These are phyloP conservation scores for Bos javanicus DNA, from an alignment of 2,113 vertebrate species.

Conservation along the genomic window DNA sequence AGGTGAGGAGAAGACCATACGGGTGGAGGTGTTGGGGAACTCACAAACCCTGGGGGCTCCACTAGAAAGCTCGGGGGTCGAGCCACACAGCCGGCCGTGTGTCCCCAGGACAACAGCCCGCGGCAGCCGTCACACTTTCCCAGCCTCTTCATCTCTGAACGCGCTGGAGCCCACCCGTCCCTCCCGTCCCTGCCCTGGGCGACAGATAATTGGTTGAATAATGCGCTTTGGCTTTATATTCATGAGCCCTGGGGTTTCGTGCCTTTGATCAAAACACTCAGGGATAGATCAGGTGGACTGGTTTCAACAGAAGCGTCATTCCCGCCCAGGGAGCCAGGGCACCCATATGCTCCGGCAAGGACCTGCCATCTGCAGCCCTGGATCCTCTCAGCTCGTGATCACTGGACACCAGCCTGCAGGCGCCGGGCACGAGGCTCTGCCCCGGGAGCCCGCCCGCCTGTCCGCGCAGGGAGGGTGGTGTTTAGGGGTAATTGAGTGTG, in stretches of 20 bases:
- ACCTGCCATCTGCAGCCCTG: background rate
- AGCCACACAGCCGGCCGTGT: rapidly evolving
- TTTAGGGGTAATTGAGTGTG: background rate
- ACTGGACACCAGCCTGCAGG: background rate
- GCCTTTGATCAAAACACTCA: background rate
- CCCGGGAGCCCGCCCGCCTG: background rate
- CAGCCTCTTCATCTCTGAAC: background rate
- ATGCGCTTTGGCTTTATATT: rapidly evolving
- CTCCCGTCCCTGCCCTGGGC: background rate
- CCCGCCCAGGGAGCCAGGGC: rapidly evolving
- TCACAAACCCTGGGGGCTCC: rapidly evolving
- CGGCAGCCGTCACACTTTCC: rapidly evolving
- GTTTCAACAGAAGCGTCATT: rapidly evolving
- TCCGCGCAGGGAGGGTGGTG: rapidly evolving
- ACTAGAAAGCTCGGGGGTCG: rapidly evolving
- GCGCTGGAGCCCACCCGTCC: rapidly evolving
- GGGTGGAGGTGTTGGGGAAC: rapidly evolving
- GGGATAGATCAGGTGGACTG: background rate
- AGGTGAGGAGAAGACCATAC: rapidly evolving
- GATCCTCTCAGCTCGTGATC: background rate
- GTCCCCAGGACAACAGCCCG: rapidly evolving
- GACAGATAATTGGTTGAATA: rapidly evolving
- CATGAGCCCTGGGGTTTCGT: rapidly evolving
- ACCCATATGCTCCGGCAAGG: background rate
- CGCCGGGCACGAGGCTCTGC: rapidly evolving